Base-by-base conservation (phyloP, 1,140 invertebrate genomes). In the Bombus sylvicola region DNA sequence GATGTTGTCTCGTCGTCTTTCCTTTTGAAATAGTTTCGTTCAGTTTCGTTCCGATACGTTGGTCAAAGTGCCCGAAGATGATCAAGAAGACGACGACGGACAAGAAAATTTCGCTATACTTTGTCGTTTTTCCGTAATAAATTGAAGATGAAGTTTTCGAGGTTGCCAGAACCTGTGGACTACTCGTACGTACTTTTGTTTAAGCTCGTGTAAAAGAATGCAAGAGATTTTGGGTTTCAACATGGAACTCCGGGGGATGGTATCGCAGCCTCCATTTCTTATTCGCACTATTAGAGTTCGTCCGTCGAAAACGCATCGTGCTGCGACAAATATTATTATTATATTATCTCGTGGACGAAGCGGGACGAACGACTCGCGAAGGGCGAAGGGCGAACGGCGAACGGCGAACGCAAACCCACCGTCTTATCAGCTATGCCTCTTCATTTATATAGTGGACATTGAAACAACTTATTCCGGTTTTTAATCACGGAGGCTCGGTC, bases 391-490 rank as follows among this genome's bases (percentile, higher is more conserved):
- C 22, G 43, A 47, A 47, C 43, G 43, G 6, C n/a, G 57, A 83
- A 87, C 89, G 81, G 73, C 47, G 81, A 83, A 81, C 73, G 72
- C 83, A 82, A 90, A 92, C 87, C 92, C 92, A 91, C 89, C 93
- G 94, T 89, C 92, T 94, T 94, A 94, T 92, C 87, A 93, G 92
- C 94, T 95, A 95, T 94, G 87, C 93, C 91, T 92, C 94, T 93
- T 94, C 92, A 89, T 95, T 95, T 94, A 95, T 95, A 94, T 95
- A 95, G 92, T 95, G 94, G 94, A 95, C 94, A 95, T 95, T 95
- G 88, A 95, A 95, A 95, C 93, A 95, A 95, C 94, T 95, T 95
- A 95, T 95, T 95, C 95, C 95, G 95, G 95, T 95, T 95, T 95
- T 94, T 95, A 95, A 95, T 94, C 92, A 95, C 94, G 94, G 94